Evolutionary conservation across 2,113 vertebrate species (phyloP).

Genomic region (Mobula birostris): DNA sequence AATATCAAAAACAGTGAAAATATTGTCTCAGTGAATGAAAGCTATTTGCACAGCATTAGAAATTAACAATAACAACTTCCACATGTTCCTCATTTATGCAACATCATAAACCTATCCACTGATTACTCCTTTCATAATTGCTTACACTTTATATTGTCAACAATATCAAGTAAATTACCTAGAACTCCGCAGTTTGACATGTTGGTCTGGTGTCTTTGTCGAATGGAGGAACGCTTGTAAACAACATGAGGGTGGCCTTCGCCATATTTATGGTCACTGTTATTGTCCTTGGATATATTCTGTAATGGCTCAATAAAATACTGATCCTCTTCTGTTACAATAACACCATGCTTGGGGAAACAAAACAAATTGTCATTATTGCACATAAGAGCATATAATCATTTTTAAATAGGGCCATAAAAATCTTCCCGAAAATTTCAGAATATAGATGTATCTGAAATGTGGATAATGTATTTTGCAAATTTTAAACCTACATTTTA

Average conservation of each 20-base stretch:
- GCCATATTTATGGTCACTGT: conserved; percentile 72
- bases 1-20: not conserved
- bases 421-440: not conserved
- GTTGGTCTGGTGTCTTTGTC: conserved; percentile 70
- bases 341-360: conserved; percentile 82
- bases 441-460: not conserved
- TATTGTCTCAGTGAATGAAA: not conserved
- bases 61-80: not conserved
- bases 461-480: not conserved
- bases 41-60: not conserved
- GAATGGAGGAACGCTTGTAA: conserved; percentile 92
- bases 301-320: conserved; percentile 98
- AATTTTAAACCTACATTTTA: not conserved
- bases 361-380: conserved; percentile 40
- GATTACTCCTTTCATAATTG: not conserved
- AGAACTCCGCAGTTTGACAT: conserved; percentile 85
- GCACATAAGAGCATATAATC: not conserved
- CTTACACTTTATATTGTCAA: conserved; percentile 41
- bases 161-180: conserved; percentile 64
- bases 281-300: conserved; percentile 73
- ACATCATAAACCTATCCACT: not conserved
- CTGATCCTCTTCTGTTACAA: conserved; percentile 95
- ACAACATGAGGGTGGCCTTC: conserved; percentile 93
- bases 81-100: not conserved
- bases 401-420: not conserved